These are phyloP conservation scores for Aphidoletes aphidimyza DNA, from an alignment of 2,888 invertebrate genomes.

Conservation along the genomic window DNA sequence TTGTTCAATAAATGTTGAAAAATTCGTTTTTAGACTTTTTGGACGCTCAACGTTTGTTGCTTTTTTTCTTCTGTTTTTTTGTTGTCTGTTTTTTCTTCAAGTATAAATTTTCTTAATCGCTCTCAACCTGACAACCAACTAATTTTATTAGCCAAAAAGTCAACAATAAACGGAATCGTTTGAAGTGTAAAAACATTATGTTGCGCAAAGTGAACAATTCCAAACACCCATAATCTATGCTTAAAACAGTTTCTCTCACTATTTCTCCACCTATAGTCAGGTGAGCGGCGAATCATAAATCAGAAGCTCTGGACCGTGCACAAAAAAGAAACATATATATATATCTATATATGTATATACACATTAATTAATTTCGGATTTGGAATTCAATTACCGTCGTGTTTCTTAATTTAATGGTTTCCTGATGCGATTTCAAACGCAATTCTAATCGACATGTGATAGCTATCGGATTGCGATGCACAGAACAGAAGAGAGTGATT, in stretches of 20 bases:
- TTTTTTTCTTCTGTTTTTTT: not conserved
- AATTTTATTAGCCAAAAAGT: constrained; percentile 43
- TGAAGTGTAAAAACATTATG: not conserved
- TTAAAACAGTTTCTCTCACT: too few species aligned
- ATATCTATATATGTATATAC: too few species aligned
- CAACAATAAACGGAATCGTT: constrained; percentile 30
- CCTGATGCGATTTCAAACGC: not conserved
- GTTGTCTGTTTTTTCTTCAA: not conserved
- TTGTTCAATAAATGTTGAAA: too few species aligned
- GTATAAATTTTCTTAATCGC: constrained; percentile 10
- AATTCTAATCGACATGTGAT: constrained; percentile 15
- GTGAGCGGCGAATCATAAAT: too few species aligned
- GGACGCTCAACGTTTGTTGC: too few species aligned
- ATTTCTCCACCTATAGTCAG: too few species aligned
- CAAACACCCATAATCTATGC: too few species aligned
- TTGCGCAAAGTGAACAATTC: not conserved
- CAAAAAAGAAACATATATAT: too few species aligned
- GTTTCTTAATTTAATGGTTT: constrained; percentile 22
- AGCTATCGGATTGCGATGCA: not conserved
- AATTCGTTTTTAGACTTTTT: too few species aligned
- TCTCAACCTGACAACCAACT: constrained; percentile 17
- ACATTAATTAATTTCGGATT: too few species aligned
- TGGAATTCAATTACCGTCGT: not conserved
- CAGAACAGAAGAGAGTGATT: not conserved
- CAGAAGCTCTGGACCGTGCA: too few species aligned